A percentile compares a stretch with the other conserved stretches of the same genome.
Evolutionary conservation across 2,113 vertebrate species (phyloP).

Genomic region (Coturnix japonica): DNA sequence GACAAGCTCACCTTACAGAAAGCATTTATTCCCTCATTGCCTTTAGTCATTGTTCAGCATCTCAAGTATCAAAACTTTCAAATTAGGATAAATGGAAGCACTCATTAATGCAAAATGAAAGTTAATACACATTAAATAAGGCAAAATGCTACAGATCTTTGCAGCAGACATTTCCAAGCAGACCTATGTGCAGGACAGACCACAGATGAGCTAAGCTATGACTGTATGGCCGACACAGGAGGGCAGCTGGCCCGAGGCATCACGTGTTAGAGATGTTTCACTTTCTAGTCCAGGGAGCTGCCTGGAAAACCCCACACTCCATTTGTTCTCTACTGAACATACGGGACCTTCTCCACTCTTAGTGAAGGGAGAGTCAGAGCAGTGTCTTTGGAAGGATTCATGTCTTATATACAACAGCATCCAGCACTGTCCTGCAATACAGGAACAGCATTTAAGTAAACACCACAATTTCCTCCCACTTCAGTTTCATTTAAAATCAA

Average conservation of each 20-base stretch:
- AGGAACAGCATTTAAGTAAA: not conserved
- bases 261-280: not conserved
- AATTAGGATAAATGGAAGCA: not conserved
- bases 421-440: not conserved
- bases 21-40: accelerated
- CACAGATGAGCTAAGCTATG: not conserved
- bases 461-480: not conserved
- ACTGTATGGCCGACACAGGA: not conserved
- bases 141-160: not conserved
- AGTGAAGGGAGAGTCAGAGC: not conserved
- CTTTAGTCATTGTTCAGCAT: not conserved
- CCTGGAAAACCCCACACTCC: not conserved
- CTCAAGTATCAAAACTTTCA: not conserved
- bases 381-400: not conserved
- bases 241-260: slow-evolving; percentile 13
- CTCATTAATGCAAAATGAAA: not conserved
- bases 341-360: not conserved
- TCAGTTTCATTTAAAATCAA: not conserved
- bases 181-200: not conserved
- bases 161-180: not conserved
- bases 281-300: not conserved
- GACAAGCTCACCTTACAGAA: not conserved
- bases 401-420: not conserved
- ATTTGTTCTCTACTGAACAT: not conserved
- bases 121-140: not conserved